A percentile compares a stretch with the other conserved stretches of the same genome.
Conservation (phyloP, 2,888 invertebrate species). For the Seira ritae region DNA sequence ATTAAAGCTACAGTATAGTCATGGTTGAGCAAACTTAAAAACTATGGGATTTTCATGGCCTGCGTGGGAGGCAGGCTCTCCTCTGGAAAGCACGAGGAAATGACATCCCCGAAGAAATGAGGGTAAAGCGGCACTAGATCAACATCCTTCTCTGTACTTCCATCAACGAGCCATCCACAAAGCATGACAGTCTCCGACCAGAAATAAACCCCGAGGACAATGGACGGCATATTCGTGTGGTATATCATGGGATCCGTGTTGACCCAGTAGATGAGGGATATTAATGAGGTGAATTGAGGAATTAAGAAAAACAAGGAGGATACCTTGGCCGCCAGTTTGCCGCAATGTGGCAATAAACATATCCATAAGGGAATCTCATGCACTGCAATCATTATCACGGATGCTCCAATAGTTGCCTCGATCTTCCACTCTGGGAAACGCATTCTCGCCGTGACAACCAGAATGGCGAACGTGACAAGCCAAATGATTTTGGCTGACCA, state of each 20-base stretch:
- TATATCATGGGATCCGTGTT: conserved; percentile 69
- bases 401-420: conserved; percentile 30
- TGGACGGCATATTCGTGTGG: conserved; percentile 64
- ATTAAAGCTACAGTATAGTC: too few species aligned
- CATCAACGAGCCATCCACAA: conserved; percentile 57
- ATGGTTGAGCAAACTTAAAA: too few species aligned
- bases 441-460: conserved; percentile 53
- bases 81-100: conserved; percentile 32
- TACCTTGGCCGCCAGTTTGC: conserved; percentile 36
- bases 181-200: conserved; percentile 59
- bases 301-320: conserved; percentile 67
- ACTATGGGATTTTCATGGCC: too few species aligned
- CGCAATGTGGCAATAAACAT: conserved; percentile 43
- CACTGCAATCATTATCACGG: conserved; percentile 25
- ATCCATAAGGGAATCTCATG: conserved; percentile 59
- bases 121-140: conserved; percentile 71
- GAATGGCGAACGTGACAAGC: conserved; percentile 54
- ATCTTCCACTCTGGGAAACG: conserved; percentile 17
- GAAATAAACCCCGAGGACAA: conserved; percentile 68
- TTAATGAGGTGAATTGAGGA: conserved; percentile 70
- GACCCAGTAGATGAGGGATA: conserved; percentile 69
- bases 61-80: too few species aligned
- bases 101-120: conserved; percentile 68
- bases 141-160: conserved; percentile 63
- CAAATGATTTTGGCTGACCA: conserved; percentile 65